Conservation (phyloP, 1,140 invertebrate genomes). For the Meloidogyne floridensis region DNA sequence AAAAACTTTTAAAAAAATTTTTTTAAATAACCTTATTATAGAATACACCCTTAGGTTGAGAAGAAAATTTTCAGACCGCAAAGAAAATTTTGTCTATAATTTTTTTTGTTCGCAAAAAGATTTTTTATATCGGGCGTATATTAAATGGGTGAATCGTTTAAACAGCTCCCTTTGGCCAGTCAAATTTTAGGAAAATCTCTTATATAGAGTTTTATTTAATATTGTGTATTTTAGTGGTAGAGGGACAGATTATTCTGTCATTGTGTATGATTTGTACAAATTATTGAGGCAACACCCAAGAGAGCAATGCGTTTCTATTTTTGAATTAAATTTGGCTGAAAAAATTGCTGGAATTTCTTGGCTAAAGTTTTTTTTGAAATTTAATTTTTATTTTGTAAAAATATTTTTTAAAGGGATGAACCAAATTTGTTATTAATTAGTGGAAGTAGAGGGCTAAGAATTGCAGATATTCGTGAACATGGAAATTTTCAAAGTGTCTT, state of each 20-base stretch:
- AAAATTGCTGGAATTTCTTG: slow-evolving; percentile 35
- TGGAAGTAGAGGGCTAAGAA: slow-evolving; percentile 19
- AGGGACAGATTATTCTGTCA: slow-evolving; percentile 28
- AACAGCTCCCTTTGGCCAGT: accelerated
- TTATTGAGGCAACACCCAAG: slow-evolving; percentile 14
- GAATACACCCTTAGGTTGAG: no score
- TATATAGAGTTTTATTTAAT: no score
- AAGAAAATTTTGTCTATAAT: no score
- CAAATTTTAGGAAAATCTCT: no score
- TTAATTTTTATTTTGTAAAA: background rate
- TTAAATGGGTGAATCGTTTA: no score
- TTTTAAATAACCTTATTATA: no score
- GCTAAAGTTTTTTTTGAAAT: slow-evolving; percentile 32
- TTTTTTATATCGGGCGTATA: no score
- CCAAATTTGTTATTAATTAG: slow-evolving; percentile 32
- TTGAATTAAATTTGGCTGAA: slow-evolving; percentile 39
- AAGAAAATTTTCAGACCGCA: no score
- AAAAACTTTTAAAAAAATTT: no score
- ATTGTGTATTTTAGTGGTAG: slow-evolving; percentile 8
- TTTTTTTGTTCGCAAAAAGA: no score
- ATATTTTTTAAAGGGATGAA: slow-evolving; percentile 26
- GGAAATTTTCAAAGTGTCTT: slow-evolving; percentile 31
- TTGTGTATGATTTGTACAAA: slow-evolving; percentile 34
- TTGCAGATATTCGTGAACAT: slow-evolving; percentile 39
- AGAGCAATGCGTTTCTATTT: slow-evolving; percentile 24